Evolutionary conservation across 1,140 invertebrate genomes (phyloP).

Genomic region (Hyles euphorbiae): DNA sequence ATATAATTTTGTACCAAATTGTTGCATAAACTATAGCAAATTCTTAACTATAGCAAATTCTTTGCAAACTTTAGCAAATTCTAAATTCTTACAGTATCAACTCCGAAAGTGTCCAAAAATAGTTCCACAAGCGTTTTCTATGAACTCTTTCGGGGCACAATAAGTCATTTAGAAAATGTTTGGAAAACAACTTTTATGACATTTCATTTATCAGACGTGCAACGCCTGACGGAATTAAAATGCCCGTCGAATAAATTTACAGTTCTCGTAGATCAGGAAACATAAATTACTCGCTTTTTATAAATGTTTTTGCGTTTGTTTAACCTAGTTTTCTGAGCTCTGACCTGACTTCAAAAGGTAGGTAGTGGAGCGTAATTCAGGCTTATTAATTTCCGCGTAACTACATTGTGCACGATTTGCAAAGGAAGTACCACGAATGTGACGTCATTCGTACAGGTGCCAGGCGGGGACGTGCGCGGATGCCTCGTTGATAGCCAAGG

Average conservation of each 20-base stretch:
- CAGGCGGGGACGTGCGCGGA: conserved; percentile 64
- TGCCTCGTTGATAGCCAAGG: conserved; percentile 56
- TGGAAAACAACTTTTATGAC: no score
- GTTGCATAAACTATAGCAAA: no score
- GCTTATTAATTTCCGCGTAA: conserved; percentile 62
- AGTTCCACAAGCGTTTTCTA: no score
- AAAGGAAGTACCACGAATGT: conserved; percentile 36
- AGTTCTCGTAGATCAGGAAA: conserved; percentile 18
- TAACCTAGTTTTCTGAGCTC: conserved; percentile 49
- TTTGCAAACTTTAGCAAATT: no score
- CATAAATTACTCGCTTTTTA: conserved; percentile 7
- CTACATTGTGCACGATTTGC: conserved; percentile 42
- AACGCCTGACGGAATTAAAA: conserved; percentile 8
- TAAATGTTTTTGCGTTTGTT: conserved; percentile 28
- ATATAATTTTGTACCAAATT: no score
- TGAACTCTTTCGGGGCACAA: no score
- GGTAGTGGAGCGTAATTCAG: conserved; percentile 39
- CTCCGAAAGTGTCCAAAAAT: no score
- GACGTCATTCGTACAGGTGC: conserved; percentile 67
- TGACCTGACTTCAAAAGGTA: conserved; percentile 44
- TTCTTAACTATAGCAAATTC: no score
- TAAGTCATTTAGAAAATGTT: no score
- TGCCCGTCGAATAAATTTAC: conserved; percentile 23
- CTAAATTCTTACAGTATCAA: no score
- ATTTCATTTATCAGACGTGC: no score